phyloP scores from a whole-genome alignment of 2,888 invertebrate genomes.

The Melitaea athalia region DNA sequence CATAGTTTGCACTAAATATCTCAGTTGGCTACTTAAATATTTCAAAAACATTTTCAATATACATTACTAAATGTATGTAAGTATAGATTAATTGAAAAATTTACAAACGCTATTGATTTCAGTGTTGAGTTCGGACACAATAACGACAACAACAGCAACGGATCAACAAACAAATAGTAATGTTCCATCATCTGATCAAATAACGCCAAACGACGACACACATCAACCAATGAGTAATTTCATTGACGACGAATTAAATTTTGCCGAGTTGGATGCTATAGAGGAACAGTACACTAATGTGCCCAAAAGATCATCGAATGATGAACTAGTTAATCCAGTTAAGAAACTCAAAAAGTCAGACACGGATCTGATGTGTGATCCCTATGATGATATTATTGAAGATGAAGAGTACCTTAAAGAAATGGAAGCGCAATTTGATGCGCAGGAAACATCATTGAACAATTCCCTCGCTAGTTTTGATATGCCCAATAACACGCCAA shows the following conservation, averaged over 20 bases:
- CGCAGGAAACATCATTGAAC: slow-evolving; percentile 26
- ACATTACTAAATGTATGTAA: too few species aligned
- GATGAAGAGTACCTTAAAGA: slow-evolving; percentile 67
- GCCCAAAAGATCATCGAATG: slow-evolving; percentile 51
- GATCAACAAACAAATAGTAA: slow-evolving; percentile 30
- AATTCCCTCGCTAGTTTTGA: background rate
- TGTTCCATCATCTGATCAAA: slow-evolving; percentile 13
- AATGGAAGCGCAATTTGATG: slow-evolving; percentile 61
- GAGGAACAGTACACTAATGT: slow-evolving; percentile 58
- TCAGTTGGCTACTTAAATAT: too few species aligned
- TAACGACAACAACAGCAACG: slow-evolving; percentile 50
- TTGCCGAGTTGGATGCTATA: slow-evolving; percentile 64
- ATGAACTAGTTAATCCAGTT: slow-evolving; percentile 55
- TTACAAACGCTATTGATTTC: background rate
- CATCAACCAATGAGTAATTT: slow-evolving; percentile 42
- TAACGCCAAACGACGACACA: background rate
- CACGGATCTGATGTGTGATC: slow-evolving; percentile 25
- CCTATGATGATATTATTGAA: slow-evolving; percentile 56
- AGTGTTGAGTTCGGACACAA: background rate
- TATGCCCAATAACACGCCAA: background rate
- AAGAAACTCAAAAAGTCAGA: slow-evolving; percentile 46
- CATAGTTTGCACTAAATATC: too few species aligned
- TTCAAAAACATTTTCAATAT: too few species aligned
- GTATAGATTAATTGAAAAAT: background rate
- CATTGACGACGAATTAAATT: slow-evolving; percentile 67